phyloP scores from a whole-genome alignment of 1,140 invertebrate species.

The Euura lappo region DNA sequence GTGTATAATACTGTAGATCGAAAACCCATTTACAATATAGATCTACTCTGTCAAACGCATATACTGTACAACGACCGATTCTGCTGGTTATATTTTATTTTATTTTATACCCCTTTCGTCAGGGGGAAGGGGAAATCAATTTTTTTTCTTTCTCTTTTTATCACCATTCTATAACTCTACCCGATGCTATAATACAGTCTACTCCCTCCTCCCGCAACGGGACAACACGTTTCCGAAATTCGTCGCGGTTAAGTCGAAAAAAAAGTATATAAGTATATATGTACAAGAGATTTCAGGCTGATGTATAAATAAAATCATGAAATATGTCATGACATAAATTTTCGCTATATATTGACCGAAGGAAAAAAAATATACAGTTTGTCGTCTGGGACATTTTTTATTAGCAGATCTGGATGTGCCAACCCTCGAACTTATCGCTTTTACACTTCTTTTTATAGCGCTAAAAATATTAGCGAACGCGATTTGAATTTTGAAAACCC shows the following conservation, averaged over 20 bases:
- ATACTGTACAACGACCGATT: slow-evolving; percentile 49
- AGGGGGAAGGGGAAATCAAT: slow-evolving; percentile 42
- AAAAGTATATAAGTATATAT: neutral
- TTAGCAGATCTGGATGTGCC: no score
- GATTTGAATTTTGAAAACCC: no score
- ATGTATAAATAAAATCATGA: no score
- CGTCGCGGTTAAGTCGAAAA: neutral
- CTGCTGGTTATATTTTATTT: neutral
- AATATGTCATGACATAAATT: no score
- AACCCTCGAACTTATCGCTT: no score
- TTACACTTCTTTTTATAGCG: no score
- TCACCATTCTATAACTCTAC: slow-evolving; percentile 24
- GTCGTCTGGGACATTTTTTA: no score
- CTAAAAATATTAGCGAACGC: no score
- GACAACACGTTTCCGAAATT: neutral
- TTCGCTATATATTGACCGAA: no score
- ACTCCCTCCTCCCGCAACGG: neutral
- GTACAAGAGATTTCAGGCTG: no score
- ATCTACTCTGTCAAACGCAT: slow-evolving; percentile 59
- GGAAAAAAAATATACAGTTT: no score
- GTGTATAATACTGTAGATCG: slow-evolving; percentile 33
- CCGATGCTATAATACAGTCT: no score
- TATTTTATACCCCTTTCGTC: slow-evolving; percentile 45
- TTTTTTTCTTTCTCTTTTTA: slow-evolving; percentile 50
- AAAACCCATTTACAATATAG: slow-evolving; percentile 57